Conservation (phyloP, 1,140 invertebrate genomes). For the Drosophila bipectinata region DNA sequence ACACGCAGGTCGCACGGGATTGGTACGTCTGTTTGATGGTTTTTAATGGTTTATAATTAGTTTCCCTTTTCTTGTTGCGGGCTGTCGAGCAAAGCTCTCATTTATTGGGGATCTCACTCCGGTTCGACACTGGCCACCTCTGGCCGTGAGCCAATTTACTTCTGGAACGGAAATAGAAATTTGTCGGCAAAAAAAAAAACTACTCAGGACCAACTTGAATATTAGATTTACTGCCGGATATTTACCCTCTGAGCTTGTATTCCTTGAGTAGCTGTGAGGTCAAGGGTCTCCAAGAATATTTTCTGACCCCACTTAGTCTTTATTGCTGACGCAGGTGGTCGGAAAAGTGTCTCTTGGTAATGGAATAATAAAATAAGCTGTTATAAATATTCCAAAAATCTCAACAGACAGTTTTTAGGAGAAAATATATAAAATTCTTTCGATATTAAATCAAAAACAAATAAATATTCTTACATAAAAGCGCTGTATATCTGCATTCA, state of each 20-base stretch:
- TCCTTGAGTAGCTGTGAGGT: constrained; percentile 25
- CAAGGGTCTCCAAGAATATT: constrained; percentile 39
- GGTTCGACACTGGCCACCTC: constrained; percentile 9
- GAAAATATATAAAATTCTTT: background rate
- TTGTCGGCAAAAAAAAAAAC: constrained; percentile 4
- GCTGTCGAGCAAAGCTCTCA: constrained; percentile 11
- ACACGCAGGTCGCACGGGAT: constrained; percentile 31
- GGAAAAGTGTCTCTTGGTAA: background rate
- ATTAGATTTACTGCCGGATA: constrained; percentile 7
- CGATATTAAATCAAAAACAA: background rate
- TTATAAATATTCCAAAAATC: background rate
- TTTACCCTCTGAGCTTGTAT: constrained; percentile 2
- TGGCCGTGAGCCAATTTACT: constrained; percentile 66
- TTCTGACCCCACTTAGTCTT: background rate
- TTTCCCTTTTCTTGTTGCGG: constrained; percentile 25
- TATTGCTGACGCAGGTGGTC: constrained; percentile 1
- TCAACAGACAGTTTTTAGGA: no score
- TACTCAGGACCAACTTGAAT: background rate
- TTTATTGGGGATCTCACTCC: constrained; percentile 43
- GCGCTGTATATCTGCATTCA: no score
- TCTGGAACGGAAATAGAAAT: constrained; percentile 76
- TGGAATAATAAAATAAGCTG: background rate
- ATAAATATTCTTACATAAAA: background rate
- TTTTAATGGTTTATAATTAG: constrained; percentile 69
- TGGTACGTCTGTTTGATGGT: constrained; percentile 47